These are phyloP conservation scores for Esperia sulphurella DNA, from an alignment of 2,888 invertebrate genomes.

Conservation along the genomic window DNA sequence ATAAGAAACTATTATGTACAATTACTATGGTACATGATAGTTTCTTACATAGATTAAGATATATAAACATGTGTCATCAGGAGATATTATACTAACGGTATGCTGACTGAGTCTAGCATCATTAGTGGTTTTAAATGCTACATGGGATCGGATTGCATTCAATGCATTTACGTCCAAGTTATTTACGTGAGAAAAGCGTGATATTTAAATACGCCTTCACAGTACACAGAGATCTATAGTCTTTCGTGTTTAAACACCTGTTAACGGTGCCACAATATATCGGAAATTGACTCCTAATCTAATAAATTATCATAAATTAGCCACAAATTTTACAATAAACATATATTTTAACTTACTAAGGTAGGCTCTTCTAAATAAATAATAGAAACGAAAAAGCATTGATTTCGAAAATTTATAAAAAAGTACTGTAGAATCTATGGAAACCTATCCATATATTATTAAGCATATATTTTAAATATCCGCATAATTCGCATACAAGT, in stretches of 20 bases:
- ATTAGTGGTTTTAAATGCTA: constrained; percentile 1
- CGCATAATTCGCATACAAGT: too few relatives aligned
- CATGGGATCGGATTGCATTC: constrained; percentile 10
- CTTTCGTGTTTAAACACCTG: constrained; percentile 1
- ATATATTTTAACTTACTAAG: too few relatives aligned
- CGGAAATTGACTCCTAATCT: neutral
- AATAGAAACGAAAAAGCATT: too few relatives aligned
- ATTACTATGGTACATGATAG: too few relatives aligned
- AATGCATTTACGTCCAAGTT: constrained; percentile 16
- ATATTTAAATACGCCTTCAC: constrained; percentile 37
- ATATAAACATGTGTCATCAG: too few relatives aligned
- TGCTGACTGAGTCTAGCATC: neutral
- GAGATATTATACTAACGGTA: neutral
- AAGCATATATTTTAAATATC: too few relatives aligned
- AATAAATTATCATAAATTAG: neutral
- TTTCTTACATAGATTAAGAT: too few relatives aligned
- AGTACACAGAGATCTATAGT: constrained; percentile 2
- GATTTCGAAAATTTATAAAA: too few relatives aligned
- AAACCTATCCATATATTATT: too few relatives aligned
- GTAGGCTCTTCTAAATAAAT: too few relatives aligned
- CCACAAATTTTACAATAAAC: constrained; percentile 2
- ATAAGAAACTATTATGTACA: too few relatives aligned
- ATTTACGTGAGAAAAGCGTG: constrained; percentile 32
- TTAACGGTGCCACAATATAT: neutral
- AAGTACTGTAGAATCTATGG: too few relatives aligned